A percentile compares a stretch with the other conserved stretches of the same genome.
These are phyloP conservation scores for Brachyrhaphis roseni DNA, from an alignment of 2,797 vertebrate species.

Conservation along the genomic window DNA sequence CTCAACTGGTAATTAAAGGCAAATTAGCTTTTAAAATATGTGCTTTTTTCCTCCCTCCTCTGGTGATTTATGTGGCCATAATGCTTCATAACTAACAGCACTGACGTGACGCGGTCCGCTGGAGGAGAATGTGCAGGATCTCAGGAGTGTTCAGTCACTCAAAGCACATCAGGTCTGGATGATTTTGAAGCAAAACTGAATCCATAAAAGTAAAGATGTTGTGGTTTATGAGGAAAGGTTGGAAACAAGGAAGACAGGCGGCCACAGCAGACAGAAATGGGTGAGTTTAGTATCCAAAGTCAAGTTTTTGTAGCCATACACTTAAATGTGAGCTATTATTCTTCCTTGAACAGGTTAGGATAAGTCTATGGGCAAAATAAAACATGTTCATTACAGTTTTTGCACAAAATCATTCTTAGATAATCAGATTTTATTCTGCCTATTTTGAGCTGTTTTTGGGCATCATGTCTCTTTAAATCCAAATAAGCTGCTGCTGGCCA, in stretches of 20 bases:
- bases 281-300: neutral
- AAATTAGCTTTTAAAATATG: constrained; percentile 59
- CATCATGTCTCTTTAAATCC: no score
- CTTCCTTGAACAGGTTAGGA: no score
- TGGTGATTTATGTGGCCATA: constrained; percentile 35
- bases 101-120: neutral
- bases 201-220: neutral
- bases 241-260: neutral
- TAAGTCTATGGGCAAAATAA: no score
- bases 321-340: no score
- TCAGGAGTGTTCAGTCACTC: constrained; percentile 3
- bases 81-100: constrained; percentile 31
- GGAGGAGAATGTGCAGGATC: constrained; percentile 11
- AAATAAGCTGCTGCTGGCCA: no score
- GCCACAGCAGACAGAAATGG: neutral
- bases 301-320: neutral
- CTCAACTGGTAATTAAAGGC: constrained; percentile 50
- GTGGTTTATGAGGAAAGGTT: constrained; percentile 18
- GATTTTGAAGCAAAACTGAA: constrained; percentile 16
- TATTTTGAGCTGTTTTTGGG: no score
- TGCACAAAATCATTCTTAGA: no score
- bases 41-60: neutral
- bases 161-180: constrained; percentile 23
- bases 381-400: no score
- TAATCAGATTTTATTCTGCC: no score